phyloP scores from a whole-genome alignment of 2,888 invertebrate genomes.

The Caenorhabditis imperialis region DNA sequence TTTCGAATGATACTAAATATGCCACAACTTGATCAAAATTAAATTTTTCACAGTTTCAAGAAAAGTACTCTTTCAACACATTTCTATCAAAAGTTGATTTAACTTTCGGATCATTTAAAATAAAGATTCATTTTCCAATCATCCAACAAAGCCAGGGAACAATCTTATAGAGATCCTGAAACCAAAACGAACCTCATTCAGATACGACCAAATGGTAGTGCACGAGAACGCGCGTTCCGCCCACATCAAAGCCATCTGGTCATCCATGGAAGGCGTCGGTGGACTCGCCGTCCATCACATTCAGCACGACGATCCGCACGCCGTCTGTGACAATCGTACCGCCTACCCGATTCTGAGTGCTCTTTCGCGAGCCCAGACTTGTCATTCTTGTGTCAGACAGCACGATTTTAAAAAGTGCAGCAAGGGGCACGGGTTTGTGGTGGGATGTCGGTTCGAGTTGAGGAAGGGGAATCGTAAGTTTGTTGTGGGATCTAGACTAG shows the following conservation, averaged over 20 bases:
- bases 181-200: no score
- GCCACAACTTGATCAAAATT: no score
- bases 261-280: slow-evolving; percentile 36
- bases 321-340: slow-evolving; percentile 40
- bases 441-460: slow-evolving; percentile 42
- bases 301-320: slow-evolving; percentile 46
- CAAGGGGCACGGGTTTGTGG: slow-evolving; percentile 23
- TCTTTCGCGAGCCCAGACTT: slow-evolving; percentile 26
- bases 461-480: slow-evolving; percentile 30
- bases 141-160: no score
- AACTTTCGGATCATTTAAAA: no score
- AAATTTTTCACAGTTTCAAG: no score
- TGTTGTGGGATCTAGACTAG: background rate
- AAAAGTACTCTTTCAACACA: no score
- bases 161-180: no score
- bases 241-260: slow-evolving; percentile 48
- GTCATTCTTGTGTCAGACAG: slow-evolving; percentile 28
- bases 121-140: no score
- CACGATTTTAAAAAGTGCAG: slow-evolving; percentile 46
- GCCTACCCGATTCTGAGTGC: slow-evolving; percentile 34
- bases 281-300: slow-evolving; percentile 49
- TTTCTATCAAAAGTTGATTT: no score
- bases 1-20: no score
- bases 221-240: slow-evolving; percentile 28
- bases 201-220: slow-evolving; percentile 39